A percentile compares a stretch with the other conserved stretches of the same genome.
These are phyloP conservation scores for Acanthosepion pharaonis DNA, from an alignment of 2,888 invertebrate species.

Conservation along the genomic window DNA sequence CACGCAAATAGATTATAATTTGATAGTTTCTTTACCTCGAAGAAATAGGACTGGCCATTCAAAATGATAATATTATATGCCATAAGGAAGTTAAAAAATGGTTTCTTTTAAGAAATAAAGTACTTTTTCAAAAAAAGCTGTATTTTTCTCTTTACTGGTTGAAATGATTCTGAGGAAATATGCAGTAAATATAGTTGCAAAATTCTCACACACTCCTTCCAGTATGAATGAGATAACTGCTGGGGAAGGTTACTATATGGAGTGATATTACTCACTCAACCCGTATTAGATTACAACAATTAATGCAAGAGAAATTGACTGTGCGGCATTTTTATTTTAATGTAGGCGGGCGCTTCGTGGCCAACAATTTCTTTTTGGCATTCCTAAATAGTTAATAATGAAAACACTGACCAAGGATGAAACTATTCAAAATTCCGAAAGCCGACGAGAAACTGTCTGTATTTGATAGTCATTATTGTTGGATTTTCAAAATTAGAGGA, in stretches of 20 bases:
- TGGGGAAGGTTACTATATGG: neutral
- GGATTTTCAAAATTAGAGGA: too few relatives aligned
- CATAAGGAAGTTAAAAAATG: too few relatives aligned
- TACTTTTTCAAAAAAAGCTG: too few relatives aligned
- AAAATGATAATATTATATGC: too few relatives aligned
- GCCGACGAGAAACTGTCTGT: too few relatives aligned
- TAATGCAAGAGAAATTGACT: neutral
- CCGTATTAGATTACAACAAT: neutral
- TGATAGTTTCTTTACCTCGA: too few relatives aligned
- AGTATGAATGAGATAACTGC: neutral
- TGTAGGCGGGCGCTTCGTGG: neutral
- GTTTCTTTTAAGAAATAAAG: too few relatives aligned
- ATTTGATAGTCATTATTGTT: too few relatives aligned
- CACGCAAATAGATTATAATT: too few relatives aligned
- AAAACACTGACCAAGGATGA: neutral
- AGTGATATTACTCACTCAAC: neutral
- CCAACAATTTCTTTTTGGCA: neutral
- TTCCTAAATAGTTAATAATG: neutral
- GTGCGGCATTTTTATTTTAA: neutral
- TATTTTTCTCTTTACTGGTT: too few relatives aligned
- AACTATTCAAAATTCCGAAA: neutral
- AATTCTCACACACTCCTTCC: neutral
- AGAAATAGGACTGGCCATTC: too few relatives aligned
- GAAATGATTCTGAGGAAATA: neutral
- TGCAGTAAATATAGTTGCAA: neutral